Percentiles rank a stretch among this genome's conserved stretches.
phyloP scores from a whole-genome alignment of 2,888 invertebrate genomes.

The Cheilosia impressa region DNA sequence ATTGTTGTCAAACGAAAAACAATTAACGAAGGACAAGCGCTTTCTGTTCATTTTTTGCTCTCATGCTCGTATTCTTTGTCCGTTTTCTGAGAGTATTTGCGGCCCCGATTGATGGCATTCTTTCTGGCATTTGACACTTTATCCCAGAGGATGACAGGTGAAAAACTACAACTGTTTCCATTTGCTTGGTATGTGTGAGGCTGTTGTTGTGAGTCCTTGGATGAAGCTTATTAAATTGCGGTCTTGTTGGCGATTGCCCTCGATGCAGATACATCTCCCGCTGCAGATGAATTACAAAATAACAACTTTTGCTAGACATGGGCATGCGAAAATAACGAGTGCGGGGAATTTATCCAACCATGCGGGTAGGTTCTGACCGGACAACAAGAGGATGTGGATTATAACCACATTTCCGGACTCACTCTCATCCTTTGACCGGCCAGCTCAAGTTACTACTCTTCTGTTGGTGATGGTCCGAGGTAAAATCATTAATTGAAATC shows the following conservation, averaged over 20 bases:
- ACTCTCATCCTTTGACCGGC: conserved; percentile 22
- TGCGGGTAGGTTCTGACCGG: background rate
- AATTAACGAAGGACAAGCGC: conserved; percentile 56
- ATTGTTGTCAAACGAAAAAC: conserved; percentile 58
- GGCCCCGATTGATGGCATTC: conserved; percentile 37
- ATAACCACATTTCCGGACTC: conserved; percentile 69
- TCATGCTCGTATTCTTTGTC: conserved; percentile 2
- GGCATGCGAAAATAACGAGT: background rate
- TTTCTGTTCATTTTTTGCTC: background rate
- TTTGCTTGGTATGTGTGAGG: background rate
- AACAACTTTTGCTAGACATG: conserved; percentile 39
- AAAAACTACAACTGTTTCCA: conserved; percentile 8
- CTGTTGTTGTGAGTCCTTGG: background rate
- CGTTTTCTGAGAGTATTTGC: background rate
- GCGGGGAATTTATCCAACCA: too few species aligned
- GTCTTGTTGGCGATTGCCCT: conserved; percentile 16
- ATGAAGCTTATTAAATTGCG: conserved; percentile 49
- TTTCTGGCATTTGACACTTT: conserved; percentile 50
- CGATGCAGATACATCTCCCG: background rate
- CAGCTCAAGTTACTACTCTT: conserved; percentile 33
- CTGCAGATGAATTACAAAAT: conserved; percentile 39
- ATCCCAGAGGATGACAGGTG: conserved; percentile 49
- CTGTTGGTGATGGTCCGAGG: conserved; percentile 56
- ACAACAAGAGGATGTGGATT: conserved; percentile 64
- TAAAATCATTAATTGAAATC: conserved; percentile 75